Conservation (phyloP, 1,140 invertebrate genomes). For the Brachionus rubens region DNA sequence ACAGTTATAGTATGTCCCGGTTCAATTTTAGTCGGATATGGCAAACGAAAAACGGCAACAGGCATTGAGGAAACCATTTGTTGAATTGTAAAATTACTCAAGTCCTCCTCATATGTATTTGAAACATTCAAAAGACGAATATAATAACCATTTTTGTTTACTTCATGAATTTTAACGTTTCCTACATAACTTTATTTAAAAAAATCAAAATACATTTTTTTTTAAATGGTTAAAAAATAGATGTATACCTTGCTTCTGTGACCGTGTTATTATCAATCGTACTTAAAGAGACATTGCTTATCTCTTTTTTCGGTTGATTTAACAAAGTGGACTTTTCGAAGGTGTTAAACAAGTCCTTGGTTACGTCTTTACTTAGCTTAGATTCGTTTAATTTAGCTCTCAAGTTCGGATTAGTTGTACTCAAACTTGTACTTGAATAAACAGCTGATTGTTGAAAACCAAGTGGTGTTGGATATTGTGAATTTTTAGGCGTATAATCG, state of each 20-base stretch:
- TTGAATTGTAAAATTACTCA: conserved; percentile 57
- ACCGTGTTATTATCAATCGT: conserved; percentile 34
- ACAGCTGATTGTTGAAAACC: conserved; percentile 2
- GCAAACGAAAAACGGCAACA: conserved; percentile 58
- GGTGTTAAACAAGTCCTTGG: conserved; percentile 29
- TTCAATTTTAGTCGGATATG: conserved; percentile 53
- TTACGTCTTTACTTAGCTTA: conserved; percentile 10
- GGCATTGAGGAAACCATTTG: conserved; percentile 59
- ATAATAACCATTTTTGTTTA: conserved; percentile 45
- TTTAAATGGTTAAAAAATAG: background rate
- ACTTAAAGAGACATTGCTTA: conserved; percentile 13
- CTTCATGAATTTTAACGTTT: conserved; percentile 45
- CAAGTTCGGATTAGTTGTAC: background rate
- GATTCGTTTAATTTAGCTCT: background rate
- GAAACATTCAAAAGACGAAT: conserved; percentile 44
- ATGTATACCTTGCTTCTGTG: conserved; percentile 38
- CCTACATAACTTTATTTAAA: conserved; percentile 16
- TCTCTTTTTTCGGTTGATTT: conserved; percentile 19
- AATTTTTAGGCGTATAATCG: background rate
- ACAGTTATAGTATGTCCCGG: conserved; percentile 55
- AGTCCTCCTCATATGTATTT: conserved; percentile 53
- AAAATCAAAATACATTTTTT: background rate
- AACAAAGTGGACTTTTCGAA: conserved; percentile 31
- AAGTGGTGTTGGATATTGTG: background rate
- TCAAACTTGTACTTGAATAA: background rate